These are phyloP conservation scores for Lindbergichthys nudifrons DNA, from an alignment of 2,797 vertebrate genomes.

Conservation along the genomic window DNA sequence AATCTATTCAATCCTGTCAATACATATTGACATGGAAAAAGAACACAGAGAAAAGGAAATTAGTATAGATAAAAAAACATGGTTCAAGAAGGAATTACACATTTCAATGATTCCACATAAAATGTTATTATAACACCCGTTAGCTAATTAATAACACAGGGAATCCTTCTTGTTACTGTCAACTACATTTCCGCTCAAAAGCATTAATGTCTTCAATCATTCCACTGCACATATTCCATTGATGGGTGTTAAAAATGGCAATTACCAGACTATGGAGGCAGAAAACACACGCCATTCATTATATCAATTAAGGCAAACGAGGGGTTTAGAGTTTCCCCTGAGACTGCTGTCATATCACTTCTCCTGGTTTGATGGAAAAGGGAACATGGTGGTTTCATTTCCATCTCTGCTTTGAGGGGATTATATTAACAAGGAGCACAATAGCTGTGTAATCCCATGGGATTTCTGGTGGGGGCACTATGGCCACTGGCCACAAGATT, in stretches of 20 bases:
- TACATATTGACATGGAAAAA: constrained; percentile 42
- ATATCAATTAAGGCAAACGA: constrained; percentile 87
- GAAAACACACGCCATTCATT: constrained; percentile 84
- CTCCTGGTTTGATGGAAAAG: constrained; percentile 73
- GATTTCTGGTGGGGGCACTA: constrained; percentile 30
- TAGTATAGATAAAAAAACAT: constrained; percentile 45
- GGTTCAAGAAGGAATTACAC: constrained; percentile 73
- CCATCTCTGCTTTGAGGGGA: constrained; percentile 53
- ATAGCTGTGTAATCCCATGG: constrained; percentile 31
- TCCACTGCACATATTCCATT: constrained; percentile 81
- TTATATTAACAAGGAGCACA: constrained; percentile 48
- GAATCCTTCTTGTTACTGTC: constrained; percentile 71
- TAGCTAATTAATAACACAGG: constrained; percentile 79
- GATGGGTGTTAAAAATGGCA: constrained; percentile 86
- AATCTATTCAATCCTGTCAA: constrained; percentile 17
- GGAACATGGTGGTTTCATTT: constrained; percentile 59
- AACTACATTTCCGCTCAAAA: constrained; percentile 78
- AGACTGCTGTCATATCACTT: constrained; percentile 77
- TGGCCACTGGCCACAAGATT: constrained; percentile 38
- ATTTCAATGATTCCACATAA: constrained; percentile 78
- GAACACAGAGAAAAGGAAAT: constrained; percentile 50
- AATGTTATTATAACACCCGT: constrained; percentile 74
- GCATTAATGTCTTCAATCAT: constrained; percentile 82
- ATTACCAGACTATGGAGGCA: constrained; percentile 83
- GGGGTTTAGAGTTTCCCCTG: constrained; percentile 82